Base-by-base conservation (phyloP, 2,797 vertebrate genomes). In the Enteromius mattozi region DNA sequence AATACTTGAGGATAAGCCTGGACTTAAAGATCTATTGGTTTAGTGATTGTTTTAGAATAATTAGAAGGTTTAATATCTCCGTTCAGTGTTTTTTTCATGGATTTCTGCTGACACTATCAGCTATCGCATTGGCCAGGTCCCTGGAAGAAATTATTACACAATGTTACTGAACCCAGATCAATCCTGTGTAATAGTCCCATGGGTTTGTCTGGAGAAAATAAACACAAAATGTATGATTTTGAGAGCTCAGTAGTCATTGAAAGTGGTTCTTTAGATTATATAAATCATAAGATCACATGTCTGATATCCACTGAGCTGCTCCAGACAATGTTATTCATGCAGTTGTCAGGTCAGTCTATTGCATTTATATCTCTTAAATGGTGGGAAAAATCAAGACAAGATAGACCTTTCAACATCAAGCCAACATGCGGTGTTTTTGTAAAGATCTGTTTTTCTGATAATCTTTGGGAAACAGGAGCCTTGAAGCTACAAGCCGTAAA, bases 21-120 rank as follows among this genome's bases (percentile, higher is more conserved):
- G 30, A 51, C 16, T 42, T 75, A 45, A 56, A 69, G 45, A 56
- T 69, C 4, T 82, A 83, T 83, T 78, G 70, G 86, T 82, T 59
- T 47, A 45, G 51, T 35, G 77, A 86, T 88, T 80, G 80, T 47
- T 78, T 74, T 56, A 54, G 35, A 80, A 76, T 84, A 84, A 88
- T 86, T 85, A 56, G 56, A 86, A 74, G 4, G 61, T 56, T 56
- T 66, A n/a, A 37, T 65, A 75, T 74, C 65, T 65, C 37, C 21
- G n/a, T 17, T 78, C 61, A 66, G 40, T 40, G 54, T 54, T 84
- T 17, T 66, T 63, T 65, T 49, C 30, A 24, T 68, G 65, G 40
- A 80, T 45, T 85, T 88, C 70, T 86, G 54, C 66, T 59, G 54
- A 59, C 7, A 59, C 71, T 37, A 19, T 77, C 30, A 79, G 56